Conservation (phyloP, 2,888 invertebrate species). For the Lissocephala sabroskyi region DNA sequence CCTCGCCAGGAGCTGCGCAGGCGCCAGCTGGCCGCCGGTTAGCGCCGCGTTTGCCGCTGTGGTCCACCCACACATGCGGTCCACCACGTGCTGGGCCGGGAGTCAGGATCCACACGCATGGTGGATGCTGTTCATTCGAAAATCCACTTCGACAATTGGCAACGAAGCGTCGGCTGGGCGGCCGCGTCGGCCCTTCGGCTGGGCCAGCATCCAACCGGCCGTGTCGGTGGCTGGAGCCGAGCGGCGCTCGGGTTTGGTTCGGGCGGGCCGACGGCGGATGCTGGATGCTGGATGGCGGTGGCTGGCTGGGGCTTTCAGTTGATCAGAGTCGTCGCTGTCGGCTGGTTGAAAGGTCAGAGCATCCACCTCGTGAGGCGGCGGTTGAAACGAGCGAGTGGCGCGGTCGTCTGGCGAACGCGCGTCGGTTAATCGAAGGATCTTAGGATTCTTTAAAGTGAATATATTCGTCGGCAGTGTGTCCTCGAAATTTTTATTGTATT, state of each 20-base stretch:
- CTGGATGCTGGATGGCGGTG: not conserved
- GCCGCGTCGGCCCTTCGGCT: conserved; percentile 23
- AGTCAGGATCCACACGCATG: conserved; percentile 50
- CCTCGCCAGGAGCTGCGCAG: conserved; percentile 61
- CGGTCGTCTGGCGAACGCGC: too few species aligned
- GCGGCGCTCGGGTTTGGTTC: not conserved
- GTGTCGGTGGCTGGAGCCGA: conserved; percentile 13
- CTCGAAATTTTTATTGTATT: too few species aligned
- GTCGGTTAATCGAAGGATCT: too few species aligned
- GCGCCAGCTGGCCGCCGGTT: conserved; percentile 34
- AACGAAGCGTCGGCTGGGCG: conserved; percentile 29
- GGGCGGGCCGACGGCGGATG: conserved; percentile 10
- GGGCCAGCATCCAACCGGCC: conserved; percentile 41
- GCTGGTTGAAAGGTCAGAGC: too few species aligned
- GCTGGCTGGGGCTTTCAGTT: conserved; percentile 38
- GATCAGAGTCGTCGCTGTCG: conserved; percentile 52
- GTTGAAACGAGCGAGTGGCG: too few species aligned
- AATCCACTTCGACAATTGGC: conserved; percentile 67
- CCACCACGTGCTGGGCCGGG: conserved; percentile 62
- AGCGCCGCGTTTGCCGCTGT: conserved; percentile 18
- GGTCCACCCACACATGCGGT: conserved; percentile 23
- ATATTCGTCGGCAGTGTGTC: too few species aligned
- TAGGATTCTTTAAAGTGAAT: conserved; percentile 3
- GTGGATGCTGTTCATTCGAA: conserved; percentile 60
- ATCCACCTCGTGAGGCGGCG: too few species aligned